phyloP scores from a whole-genome alignment of 92 coral and sea anemone genomes.

The Phenganax stokvisi region DNA sequence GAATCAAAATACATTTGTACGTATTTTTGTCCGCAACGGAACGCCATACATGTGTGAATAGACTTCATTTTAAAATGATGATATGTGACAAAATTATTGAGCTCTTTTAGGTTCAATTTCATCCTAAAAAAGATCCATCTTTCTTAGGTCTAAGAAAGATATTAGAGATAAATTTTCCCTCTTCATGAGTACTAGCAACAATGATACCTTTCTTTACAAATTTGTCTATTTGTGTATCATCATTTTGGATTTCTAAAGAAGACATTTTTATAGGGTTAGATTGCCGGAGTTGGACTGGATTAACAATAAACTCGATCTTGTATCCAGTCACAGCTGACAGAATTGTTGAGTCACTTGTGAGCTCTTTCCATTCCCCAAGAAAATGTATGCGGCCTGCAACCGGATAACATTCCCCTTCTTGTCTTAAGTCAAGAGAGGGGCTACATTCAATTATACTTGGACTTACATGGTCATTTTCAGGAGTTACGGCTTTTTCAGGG shows the following conservation, averaged over 20 bases:
- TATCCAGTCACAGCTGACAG: constrained; percentile 41
- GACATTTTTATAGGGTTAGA: constrained; percentile 42
- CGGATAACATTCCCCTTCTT: background rate
- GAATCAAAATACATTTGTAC: too few relatives aligned
- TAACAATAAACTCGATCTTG: constrained; percentile 34
- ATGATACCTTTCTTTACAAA: constrained; percentile 12
- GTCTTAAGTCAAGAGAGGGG: background rate
- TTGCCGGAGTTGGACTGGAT: constrained; percentile 35
- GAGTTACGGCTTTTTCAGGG: background rate
- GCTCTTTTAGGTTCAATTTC: constrained; percentile 15
- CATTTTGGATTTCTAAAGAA: constrained; percentile 14
- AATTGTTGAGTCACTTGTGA: constrained; percentile 25
- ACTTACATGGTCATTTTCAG: background rate
- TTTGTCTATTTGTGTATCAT: constrained; percentile 33
- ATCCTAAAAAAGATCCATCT: constrained; percentile 15
- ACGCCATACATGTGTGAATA: too few relatives aligned
- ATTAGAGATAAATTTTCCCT: constrained; percentile 18
- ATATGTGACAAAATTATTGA: constrained; percentile 9
- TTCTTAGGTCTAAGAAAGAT: constrained; percentile 23
- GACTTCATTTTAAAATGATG: constrained; percentile 31
- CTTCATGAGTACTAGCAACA: background rate
- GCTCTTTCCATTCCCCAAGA: constrained; percentile 42
- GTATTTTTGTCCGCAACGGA: too few relatives aligned
- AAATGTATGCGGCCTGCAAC: constrained; percentile 41
- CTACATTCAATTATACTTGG: background rate